Conservation (phyloP, 2,888 invertebrate species). For the Ophion costatus region DNA sequence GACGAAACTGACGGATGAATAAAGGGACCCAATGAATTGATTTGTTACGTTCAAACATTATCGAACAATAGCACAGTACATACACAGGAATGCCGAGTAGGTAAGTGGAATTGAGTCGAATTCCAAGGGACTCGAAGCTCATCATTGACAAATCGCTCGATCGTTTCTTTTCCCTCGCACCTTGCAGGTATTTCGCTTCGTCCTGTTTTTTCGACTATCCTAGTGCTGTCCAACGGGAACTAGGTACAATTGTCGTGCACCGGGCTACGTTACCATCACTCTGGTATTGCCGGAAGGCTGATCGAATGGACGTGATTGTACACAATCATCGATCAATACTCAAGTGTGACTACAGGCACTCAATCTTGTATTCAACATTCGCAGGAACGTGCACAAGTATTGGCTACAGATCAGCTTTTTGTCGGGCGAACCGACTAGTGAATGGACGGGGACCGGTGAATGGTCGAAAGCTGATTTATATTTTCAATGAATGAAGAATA, state of each 20-base stretch:
- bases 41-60: constrained; percentile 49
- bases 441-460: too few species aligned
- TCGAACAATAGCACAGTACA: constrained; percentile 13
- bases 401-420: too few species aligned
- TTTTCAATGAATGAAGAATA: too few species aligned
- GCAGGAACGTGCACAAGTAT: too few species aligned
- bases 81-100: background rate
- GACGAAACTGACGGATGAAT: constrained; percentile 61
- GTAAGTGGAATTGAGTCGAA: constrained; percentile 5
- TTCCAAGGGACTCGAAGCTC: background rate
- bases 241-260: background rate
- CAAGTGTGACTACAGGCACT: too few species aligned
- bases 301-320: too few species aligned
- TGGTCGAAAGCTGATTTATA: too few species aligned
- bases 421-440: too few species aligned
- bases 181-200: background rate
- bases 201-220: background rate
- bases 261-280: background rate
- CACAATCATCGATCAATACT: too few species aligned
- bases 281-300: background rate
- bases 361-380: too few species aligned
- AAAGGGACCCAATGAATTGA: constrained; percentile 42
- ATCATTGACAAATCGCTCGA: constrained; percentile 67
- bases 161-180: background rate
- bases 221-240: background rate